Base-by-base conservation (phyloP, 2,797 vertebrate genomes). In the Periparus ater region DNA sequence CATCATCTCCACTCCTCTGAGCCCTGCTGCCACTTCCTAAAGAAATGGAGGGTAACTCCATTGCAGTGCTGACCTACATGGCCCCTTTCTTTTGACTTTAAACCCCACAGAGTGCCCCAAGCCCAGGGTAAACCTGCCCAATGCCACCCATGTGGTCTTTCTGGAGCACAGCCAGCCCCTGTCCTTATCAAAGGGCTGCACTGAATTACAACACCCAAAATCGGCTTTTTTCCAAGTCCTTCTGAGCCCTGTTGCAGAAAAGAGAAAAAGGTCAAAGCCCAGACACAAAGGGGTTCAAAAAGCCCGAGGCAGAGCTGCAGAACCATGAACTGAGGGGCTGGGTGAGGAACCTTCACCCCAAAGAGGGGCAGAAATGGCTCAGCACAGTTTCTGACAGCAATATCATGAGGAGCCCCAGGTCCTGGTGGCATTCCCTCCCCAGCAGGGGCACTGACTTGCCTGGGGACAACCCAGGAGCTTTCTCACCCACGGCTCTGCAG, bases 141-240 rank as follows among this genome's bases (percentile, higher is more conserved):
- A 3, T 1, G 6, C n/a, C 89, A 79, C 23, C 36, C 77, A 32
- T 4, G 9, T 3, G 7, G 54, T 60, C 38, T 8, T 55, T 25
- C 71, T 95, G 89, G 91, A 89, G 30, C 72, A 36, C n/a, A 53
- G 83, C 68, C 90, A 93, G 40, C 20, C 9, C 36, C 42, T 47
- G 45, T 9, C 36, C 57, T 91, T 71, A 89, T 26, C 26, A 0
- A 68, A 88, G 51, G 66, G n/a, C 44, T 92, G 55, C 67, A 79
- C 55, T 77, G 65, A 83, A 85, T 54, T 50, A 44, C 19, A 93
- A 77, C 57, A 83, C 13, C 65, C 65, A 25, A 73, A 88, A 85
- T 38, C n/a, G 68, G 90, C 73, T 79, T 91, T 88, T 91, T 61
- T 91, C 91, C 88, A 89, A 32, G 17, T 72, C 55, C 10, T 58